Conservation (phyloP, 2,113 vertebrate genomes). For the Lethenteron camtschaticum region DNA sequence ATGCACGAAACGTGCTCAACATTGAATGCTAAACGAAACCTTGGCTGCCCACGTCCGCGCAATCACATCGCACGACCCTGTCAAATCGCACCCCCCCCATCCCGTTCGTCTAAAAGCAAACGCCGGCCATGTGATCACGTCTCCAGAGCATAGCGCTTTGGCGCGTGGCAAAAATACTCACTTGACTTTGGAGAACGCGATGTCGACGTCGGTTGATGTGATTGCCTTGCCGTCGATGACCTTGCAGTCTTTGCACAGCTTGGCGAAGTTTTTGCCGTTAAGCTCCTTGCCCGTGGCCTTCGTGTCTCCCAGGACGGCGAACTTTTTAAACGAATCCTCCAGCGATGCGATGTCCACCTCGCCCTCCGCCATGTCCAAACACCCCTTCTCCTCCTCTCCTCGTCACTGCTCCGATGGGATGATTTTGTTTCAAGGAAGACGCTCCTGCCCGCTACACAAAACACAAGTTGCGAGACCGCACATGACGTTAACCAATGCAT, state of each 20-base stretch:
- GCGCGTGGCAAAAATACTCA: slow-evolving; percentile 16
- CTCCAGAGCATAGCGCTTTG: no score
- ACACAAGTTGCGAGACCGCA: no score
- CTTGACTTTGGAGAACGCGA: slow-evolving; percentile 70
- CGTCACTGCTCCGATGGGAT: background rate
- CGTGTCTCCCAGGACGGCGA: slow-evolving; percentile 37
- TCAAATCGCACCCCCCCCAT: no score
- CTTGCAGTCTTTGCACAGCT: slow-evolving; percentile 57
- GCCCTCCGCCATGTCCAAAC: background rate
- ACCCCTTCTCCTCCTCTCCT: background rate
- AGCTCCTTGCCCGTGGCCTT: slow-evolving; percentile 37
- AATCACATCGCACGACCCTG: no score
- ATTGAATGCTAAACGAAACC: no score
- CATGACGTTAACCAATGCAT: no score
- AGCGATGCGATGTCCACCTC: slow-evolving; percentile 12
- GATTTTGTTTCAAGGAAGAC: no score
- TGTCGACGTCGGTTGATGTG: slow-evolving; percentile 50
- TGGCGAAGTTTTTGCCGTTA: slow-evolving; percentile 55
- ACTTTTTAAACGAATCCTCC: slow-evolving; percentile 35
- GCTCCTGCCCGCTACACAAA: no score
- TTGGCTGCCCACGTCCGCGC: no score
- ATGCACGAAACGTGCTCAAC: no score
- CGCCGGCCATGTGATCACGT: no score
- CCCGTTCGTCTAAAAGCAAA: no score
- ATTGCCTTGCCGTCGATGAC: slow-evolving; percentile 43